A percentile compares a stretch with the other conserved stretches of the same genome.
phyloP scores from a whole-genome alignment of 2,113 vertebrate species.

The Hydrolagus affinis region DNA sequence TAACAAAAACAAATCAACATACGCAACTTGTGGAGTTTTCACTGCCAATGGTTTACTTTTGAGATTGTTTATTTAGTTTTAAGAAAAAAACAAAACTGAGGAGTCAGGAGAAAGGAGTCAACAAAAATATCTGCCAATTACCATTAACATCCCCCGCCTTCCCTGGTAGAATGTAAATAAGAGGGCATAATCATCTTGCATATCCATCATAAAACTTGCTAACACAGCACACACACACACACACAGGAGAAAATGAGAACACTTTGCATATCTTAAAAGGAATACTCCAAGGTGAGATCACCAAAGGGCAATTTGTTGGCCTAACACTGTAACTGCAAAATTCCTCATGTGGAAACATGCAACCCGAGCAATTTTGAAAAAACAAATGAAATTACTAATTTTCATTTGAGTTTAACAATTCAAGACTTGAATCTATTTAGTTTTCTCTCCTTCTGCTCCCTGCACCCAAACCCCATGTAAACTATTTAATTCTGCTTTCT shows the following conservation, averaged over 20 bases:
- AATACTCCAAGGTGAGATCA: not conserved
- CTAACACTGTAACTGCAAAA: not conserved
- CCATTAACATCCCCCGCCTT: not conserved
- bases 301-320: not conserved
- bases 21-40: not conserved
- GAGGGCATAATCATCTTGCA: constrained; percentile 22
- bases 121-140: constrained; percentile 8
- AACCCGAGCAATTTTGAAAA: no score
- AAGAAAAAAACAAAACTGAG: not conserved
- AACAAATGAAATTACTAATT: no score
- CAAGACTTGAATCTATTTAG: no score
- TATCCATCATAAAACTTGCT: not conserved
- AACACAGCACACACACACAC: not conserved
- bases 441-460: no score
- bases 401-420: no score
- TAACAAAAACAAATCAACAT: not conserved
- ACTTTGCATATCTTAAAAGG: not conserved
- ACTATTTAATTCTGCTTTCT: no score
- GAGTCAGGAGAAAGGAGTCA: not conserved
- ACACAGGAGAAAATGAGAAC: not conserved
- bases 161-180: not conserved
- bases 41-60: not conserved
- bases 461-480: no score
- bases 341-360: not conserved
- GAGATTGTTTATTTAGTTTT: not conserved